Evolutionary conservation across 2,113 vertebrate species (phyloP), one percentile per base, ranked within the genome.

Genomic region (Paedocypris sp.): DNA sequence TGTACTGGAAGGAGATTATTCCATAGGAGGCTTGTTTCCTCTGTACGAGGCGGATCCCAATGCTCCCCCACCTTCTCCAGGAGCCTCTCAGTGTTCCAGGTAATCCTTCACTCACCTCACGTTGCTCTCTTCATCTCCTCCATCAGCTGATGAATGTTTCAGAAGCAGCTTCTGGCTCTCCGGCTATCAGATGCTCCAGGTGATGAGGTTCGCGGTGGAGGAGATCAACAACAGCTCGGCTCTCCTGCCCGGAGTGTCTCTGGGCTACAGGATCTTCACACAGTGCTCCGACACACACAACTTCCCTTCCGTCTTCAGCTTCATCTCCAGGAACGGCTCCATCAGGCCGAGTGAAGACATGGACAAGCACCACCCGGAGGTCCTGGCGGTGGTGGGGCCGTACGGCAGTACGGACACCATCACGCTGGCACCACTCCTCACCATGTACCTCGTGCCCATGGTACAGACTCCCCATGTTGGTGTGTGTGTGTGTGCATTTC

Each of bases 171-270:
- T 87, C 9, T 58, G 46, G 32, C 8, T 66, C 2, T n/a, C 82
- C 1, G 75, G 80, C 22, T 86, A 88, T 74, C 79, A 74, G 50
- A 79, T 80, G 38, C 70, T 90, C 33, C 89, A 88, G 56, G 65
- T 89, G 51, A 84, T 92, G 87, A 80, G 87, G 32, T 85, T 90
- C 1, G 16, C 84, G 0, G 56, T 92, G 1, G 81, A 90, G 53
- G 81, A 92, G 72, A 89, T 94, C 38, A 94, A 92, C 71, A 91
- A 92, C 69, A 85, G 87, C 47, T 87, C 78, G 1, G 0, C 15
- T 1, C 80, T 94, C 1, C 80, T 93, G 4, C 90, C 91, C 25
- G 81, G 83, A 0, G n/a, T 92, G 26, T 82, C 86, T 1, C 70
- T 93, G n/a, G 90, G 89, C 28, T 94, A 89, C 0, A 75, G 88